Conservation (phyloP, 2,797 vertebrate species). For the Darevskia nairensis region DNA sequence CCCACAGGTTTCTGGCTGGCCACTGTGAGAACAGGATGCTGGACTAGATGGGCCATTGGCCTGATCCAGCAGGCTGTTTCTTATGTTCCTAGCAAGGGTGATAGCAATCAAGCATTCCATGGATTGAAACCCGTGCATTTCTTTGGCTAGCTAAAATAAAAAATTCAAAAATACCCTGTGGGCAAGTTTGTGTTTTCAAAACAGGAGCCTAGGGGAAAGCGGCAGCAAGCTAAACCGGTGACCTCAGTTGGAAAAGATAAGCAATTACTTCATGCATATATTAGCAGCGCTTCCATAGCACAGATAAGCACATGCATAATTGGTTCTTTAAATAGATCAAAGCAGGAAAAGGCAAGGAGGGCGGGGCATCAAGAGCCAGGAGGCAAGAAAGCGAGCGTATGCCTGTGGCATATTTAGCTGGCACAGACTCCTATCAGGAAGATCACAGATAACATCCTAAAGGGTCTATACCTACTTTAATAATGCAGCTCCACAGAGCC, state of each 20-base stretch:
- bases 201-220: slow-evolving; percentile 47
- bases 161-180: slow-evolving; percentile 11
- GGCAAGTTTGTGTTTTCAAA: slow-evolving; percentile 62
- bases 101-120: too few species aligned
- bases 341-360: slow-evolving; percentile 40
- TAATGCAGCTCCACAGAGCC: not conserved
- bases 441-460: slow-evolving; percentile 23
- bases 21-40: too few species aligned
- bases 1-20: too few species aligned
- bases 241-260: slow-evolving; percentile 58
- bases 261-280: slow-evolving; percentile 55
- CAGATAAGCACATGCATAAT: slow-evolving; percentile 56
- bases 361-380: slow-evolving; percentile 2
- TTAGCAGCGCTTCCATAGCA: slow-evolving; percentile 61
- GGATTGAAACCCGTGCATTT: not conserved
- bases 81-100: too few species aligned
- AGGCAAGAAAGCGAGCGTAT: slow-evolving; percentile 43
- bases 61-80: too few species aligned
- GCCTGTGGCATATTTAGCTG: slow-evolving; percentile 29
- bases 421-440: slow-evolving; percentile 30
- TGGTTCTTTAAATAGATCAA: slow-evolving; percentile 64
- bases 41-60: too few species aligned
- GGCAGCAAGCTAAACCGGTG: slow-evolving; percentile 48
- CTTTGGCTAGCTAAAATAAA: not conserved
- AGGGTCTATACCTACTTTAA: slow-evolving; percentile 5